Conservation (phyloP, 2,888 invertebrate species). For the Epinotia brunnichana region DNA sequence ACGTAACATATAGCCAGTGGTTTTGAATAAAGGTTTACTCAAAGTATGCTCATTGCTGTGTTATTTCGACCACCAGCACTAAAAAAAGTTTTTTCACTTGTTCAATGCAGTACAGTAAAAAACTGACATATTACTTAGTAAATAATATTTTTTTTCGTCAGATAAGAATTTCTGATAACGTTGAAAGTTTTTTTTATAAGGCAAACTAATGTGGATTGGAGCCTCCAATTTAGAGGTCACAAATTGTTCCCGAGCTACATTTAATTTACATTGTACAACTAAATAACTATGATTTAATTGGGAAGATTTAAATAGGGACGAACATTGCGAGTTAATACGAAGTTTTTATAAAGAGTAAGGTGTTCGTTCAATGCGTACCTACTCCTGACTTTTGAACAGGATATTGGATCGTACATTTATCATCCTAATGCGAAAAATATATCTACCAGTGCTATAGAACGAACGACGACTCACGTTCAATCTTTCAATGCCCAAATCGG, state of each 20-base stretch:
- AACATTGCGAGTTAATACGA: neutral
- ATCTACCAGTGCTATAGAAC: neutral
- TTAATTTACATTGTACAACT: too few species aligned
- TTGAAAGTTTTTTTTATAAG: too few species aligned
- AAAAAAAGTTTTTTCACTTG: neutral
- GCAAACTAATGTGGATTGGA: too few species aligned
- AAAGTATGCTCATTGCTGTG: neutral
- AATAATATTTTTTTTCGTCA: neutral
- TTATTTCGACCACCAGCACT: neutral
- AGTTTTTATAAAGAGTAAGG: conserved; percentile 3
- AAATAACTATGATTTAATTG: neutral
- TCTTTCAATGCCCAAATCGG: conserved; percentile 1
- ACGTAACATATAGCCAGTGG: conserved; percentile 7
- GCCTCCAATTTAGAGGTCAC: too few species aligned
- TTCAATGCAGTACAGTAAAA: neutral
- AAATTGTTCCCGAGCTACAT: too few species aligned
- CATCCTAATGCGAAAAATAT: conserved; percentile 15
- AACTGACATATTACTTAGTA: neutral
- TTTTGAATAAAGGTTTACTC: conserved; percentile 13
- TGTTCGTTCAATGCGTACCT: conserved; percentile 10
- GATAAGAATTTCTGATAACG: neutral
- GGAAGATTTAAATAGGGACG: neutral
- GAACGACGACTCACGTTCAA: neutral
- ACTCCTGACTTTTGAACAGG: conserved; percentile 25
- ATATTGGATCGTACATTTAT: conserved; percentile 43